These are phyloP conservation scores for Thermophis baileyi DNA, from an alignment of 2,113 vertebrate genomes.

Conservation along the genomic window DNA sequence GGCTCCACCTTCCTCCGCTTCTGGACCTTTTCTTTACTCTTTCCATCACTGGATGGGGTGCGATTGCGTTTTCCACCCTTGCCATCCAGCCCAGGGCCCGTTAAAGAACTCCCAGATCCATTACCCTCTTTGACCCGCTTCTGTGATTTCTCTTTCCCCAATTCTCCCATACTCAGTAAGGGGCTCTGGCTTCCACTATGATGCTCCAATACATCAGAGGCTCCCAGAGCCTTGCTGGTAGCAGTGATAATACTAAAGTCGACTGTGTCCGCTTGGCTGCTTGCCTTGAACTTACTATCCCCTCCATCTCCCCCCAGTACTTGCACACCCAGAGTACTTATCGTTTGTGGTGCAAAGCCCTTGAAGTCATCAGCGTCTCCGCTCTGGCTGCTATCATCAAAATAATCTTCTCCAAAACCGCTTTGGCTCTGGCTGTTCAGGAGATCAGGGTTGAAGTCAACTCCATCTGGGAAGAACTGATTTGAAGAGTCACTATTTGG, in stretches of 20 bases:
- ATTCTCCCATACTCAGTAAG: slow-evolving; percentile 75
- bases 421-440: slow-evolving; percentile 83
- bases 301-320: slow-evolving; percentile 70
- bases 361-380: slow-evolving; percentile 91
- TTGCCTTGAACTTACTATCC: slow-evolving; percentile 75
- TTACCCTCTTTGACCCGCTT: slow-evolving; percentile 82
- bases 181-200: slow-evolving; percentile 90
- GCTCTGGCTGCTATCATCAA: slow-evolving; percentile 94
- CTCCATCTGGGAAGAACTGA: slow-evolving; percentile 89
- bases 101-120: slow-evolving; percentile 69
- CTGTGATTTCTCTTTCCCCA: slow-evolving; percentile 78
- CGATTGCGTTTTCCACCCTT: slow-evolving; percentile 93
- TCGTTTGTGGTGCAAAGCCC: slow-evolving; percentile 80
- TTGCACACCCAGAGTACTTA: slow-evolving; percentile 73
- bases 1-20: slow-evolving; percentile 93
- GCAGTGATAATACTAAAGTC: slow-evolving; percentile 80
- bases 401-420: slow-evolving; percentile 87
- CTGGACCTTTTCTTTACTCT: slow-evolving; percentile 93
- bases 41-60: slow-evolving; percentile 93
- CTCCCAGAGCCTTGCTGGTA: slow-evolving; percentile 74
- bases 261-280: slow-evolving; percentile 69
- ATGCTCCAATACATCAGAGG: slow-evolving; percentile 85
- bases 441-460: slow-evolving; percentile 94
- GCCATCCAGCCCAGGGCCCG: slow-evolving; percentile 74
- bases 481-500: slow-evolving; percentile 91